Evolutionary conservation across 2,797 vertebrate species (phyloP), one percentile per base, ranked within the genome.

Genomic region (Alfaro cultratus): DNA sequence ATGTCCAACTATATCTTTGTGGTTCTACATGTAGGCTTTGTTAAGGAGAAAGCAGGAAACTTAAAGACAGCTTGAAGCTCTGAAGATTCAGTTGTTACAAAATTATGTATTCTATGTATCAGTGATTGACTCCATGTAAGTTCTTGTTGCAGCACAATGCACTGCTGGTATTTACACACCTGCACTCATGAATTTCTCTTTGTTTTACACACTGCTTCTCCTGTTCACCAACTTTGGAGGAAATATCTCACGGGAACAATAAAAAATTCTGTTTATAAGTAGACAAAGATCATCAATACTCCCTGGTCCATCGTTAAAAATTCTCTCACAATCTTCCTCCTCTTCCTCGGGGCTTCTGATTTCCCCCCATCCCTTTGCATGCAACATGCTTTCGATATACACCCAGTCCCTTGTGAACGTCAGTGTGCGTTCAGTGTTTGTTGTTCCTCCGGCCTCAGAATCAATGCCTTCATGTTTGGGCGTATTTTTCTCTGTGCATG

Each of bases 361-460:
- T 85, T 86, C 80, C 86, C 80, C 78, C 53, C 78, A 57, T 88
- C 82, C 87, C 84, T 87, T 90, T 92, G 88, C 85, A 88, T 86
- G 75, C 55, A 85, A 78, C 76, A 75, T 85, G 87, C 83, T 85
- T 90, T 90, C 83, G 88, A 88, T 91, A 90, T 88, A 90, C 84
- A 87, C 88, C 83, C 85, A 72, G 80, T 89, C 88, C 77, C 88
- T 11, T 67, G 86, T 85, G 83, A 46, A 41, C 46, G 15, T 73
- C 73, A 51, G 46, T 79, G 51, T 75, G 73, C 73, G 31, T 79
- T 86, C 73, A 26, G 46, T 80, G 75, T 80, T 84, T 89, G 76
- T 78, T 73, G 80, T 80, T 80, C 78, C 80, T 60, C 75, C 1
- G 9, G 89, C 83, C 78, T 83, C 46, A 12, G 68, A 80, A 60